Percentiles rank a stretch among this genome's conserved stretches.
Conservation (phyloP, 2,113 vertebrate genomes). For the Shinisaurus crocodilurus region DNA sequence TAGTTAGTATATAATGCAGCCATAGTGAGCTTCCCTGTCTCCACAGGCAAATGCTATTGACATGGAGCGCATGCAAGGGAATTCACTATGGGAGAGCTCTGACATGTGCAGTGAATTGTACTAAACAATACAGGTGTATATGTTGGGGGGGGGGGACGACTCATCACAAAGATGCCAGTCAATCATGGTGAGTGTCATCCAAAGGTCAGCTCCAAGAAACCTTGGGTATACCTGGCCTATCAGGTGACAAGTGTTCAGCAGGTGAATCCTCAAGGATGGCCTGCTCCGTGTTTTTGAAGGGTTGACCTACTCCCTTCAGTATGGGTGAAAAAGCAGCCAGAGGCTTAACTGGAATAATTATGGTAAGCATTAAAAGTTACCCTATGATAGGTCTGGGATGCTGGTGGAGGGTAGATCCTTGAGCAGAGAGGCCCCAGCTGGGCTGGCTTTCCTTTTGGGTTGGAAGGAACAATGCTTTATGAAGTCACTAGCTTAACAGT, state of each 20-base stretch:
- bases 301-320: not conserved
- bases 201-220: not conserved
- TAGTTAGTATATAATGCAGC: not conserved
- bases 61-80: not conserved
- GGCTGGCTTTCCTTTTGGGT: not conserved
- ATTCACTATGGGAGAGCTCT: not conserved
- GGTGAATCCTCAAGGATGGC: not conserved
- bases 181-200: not conserved
- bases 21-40: not conserved
- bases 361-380: constrained; percentile 15
- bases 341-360: not conserved
- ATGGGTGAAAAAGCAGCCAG: not conserved
- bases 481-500: not conserved
- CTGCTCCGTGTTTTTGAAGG: not conserved
- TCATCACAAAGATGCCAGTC: too few relatives aligned
- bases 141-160: not conserved
- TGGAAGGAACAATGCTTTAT: not conserved
- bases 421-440: not conserved
- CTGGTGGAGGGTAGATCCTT: not conserved
- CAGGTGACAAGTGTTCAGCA: rapidly evolving
- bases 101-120: not conserved
- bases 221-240: not conserved
- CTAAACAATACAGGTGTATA: not conserved
- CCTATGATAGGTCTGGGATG: not conserved
- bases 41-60: not conserved